Percentiles rank a stretch among this genome's conserved stretches.
Evolutionary conservation across 2,113 vertebrate species (phyloP).

Genomic region (Heterotis niloticus): DNA sequence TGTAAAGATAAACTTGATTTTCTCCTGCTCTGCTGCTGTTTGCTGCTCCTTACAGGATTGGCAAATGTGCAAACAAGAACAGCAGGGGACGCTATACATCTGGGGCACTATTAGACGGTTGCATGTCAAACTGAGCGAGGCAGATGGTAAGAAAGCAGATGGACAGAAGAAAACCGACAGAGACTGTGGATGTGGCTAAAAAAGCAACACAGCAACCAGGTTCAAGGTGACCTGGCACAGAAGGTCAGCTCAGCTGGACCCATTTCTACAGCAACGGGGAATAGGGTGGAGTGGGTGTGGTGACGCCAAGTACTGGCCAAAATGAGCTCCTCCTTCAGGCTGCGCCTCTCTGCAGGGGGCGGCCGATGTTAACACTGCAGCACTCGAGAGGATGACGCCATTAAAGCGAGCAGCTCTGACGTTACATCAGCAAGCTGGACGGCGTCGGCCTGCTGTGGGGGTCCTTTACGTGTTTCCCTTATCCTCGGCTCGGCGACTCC

Average conservation of each 20-base stretch:
- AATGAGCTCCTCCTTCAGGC: neutral
- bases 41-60: neutral
- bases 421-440: neutral
- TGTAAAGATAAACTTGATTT: too few relatives aligned
- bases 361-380: too few relatives aligned
- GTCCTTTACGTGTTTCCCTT: neutral
- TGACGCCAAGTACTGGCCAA: neutral
- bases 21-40: too few relatives aligned
- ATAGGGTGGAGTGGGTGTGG: neutral
- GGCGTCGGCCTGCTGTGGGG: neutral
- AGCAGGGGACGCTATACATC: neutral
- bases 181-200: conserved; percentile 22
- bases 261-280: conserved; percentile 13
- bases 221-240: conserved; percentile 28
- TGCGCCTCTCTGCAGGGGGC: too few relatives aligned
- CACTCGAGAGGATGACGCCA: too few relatives aligned
- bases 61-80: neutral
- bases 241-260: conserved; percentile 6
- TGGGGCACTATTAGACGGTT: neutral
- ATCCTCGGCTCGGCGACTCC: neutral
- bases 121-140: neutral
- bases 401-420: neutral
- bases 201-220: conserved; percentile 4
- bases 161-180: conserved; percentile 23
- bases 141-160: conserved; percentile 11